A percentile compares a stretch with the other conserved stretches of the same genome.
These are phyloP conservation scores for Gymnopithys bicolor DNA, from an alignment of 2,797 vertebrate genomes.

Conservation along the genomic window DNA sequence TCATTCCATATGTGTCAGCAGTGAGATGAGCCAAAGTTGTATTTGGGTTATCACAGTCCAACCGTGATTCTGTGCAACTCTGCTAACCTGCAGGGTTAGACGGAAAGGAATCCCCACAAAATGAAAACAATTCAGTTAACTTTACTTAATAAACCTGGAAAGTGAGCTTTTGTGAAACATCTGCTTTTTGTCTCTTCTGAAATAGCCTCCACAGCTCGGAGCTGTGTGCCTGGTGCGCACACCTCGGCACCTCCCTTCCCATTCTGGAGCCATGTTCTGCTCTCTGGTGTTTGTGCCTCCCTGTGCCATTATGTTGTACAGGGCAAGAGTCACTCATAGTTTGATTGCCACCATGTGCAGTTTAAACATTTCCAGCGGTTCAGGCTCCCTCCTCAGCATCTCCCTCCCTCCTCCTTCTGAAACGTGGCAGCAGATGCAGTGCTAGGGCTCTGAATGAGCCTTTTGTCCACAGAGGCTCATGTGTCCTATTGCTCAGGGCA, in stretches of 20 bases:
- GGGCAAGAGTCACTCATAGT: fast-evolving
- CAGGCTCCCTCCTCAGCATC: background rate
- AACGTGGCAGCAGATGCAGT: fast-evolving
- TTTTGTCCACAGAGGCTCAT: background rate
- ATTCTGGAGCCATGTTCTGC: background rate
- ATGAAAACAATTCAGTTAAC: conserved; percentile 67
- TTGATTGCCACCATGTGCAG: background rate
- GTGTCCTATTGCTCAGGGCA: background rate
- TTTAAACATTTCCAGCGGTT: background rate
- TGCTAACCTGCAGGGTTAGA: conserved; percentile 12
- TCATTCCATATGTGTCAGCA: conserved; percentile 72
- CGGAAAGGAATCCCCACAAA: conserved; percentile 64
- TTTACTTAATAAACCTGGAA: conserved; percentile 76
- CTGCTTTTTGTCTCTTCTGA: conserved; percentile 66
- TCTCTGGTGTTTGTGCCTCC: background rate
- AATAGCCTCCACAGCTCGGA: fast-evolving
- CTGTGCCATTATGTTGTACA: fast-evolving
- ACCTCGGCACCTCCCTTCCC: fast-evolving
- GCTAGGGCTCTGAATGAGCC: background rate
- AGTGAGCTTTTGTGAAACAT: conserved; percentile 72
- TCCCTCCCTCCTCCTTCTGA: background rate
- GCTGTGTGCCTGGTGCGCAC: fast-evolving
- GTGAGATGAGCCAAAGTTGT: conserved; percentile 75
- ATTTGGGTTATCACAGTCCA: conserved; percentile 73
- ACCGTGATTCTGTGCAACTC: conserved; percentile 67